Conservation (phyloP, 2,888 invertebrate genomes). For the Agonopterix subpropinquella region DNA sequence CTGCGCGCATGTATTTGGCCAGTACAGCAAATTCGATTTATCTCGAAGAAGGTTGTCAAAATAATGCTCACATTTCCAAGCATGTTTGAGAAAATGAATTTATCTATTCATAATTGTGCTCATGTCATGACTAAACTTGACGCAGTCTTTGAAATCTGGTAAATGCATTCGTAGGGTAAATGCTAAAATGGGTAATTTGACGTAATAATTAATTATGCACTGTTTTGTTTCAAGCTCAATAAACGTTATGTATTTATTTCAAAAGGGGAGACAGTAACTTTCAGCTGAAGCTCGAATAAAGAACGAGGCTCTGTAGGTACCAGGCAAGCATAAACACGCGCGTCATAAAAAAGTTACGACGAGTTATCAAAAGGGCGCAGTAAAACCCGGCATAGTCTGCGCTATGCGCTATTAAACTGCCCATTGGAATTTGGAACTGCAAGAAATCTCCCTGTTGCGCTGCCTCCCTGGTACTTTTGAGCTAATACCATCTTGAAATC, state of each 20-base stretch:
- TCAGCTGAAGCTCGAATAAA: slow-evolving; percentile 18
- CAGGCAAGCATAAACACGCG: slow-evolving; percentile 50
- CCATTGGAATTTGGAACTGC: slow-evolving; percentile 20
- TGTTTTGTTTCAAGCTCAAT: too few relatives aligned
- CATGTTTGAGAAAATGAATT: too few relatives aligned
- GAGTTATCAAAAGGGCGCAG: slow-evolving; percentile 59
- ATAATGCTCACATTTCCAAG: too few relatives aligned
- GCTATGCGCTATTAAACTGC: slow-evolving; percentile 47
- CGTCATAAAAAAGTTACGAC: slow-evolving; percentile 60
- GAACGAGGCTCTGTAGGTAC: slow-evolving; percentile 30
- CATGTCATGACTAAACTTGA: too few relatives aligned
- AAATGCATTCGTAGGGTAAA: too few relatives aligned
- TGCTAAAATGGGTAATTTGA: too few relatives aligned
- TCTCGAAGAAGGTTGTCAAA: too few relatives aligned
- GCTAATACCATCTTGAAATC: slow-evolving; percentile 3
- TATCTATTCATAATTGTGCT: too few relatives aligned
- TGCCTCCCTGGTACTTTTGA: slow-evolving; percentile 18
- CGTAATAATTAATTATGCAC: too few relatives aligned
- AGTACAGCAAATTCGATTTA: too few relatives aligned
- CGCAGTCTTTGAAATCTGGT: not conserved
- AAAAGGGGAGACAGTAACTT: not conserved
- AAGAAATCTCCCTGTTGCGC: slow-evolving; percentile 19
- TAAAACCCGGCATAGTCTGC: slow-evolving; percentile 35
- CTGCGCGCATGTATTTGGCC: too few relatives aligned
- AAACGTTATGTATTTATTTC: too few relatives aligned